These are phyloP conservation scores for Unio delphinus DNA, from an alignment of 2,888 invertebrate species.

Conservation along the genomic window DNA sequence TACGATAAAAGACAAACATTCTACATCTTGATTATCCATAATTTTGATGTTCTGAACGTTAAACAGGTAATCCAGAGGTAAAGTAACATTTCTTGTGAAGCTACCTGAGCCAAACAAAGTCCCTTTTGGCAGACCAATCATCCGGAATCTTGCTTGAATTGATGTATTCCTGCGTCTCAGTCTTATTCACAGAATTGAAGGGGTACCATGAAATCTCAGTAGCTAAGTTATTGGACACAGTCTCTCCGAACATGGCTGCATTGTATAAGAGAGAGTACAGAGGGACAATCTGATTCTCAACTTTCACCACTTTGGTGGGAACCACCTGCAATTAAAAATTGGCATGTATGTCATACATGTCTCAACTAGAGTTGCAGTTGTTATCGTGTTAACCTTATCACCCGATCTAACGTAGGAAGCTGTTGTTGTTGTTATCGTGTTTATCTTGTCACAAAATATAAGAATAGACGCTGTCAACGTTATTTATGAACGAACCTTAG, in stretches of 20 bases:
- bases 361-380: too few species aligned
- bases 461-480: too few species aligned
- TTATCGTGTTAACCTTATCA: too few species aligned
- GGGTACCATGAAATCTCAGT: conserved; percentile 43
- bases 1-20: too few species aligned
- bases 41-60: too few species aligned
- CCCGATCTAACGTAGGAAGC: too few species aligned
- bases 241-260: conserved; percentile 13
- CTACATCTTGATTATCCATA: too few species aligned
- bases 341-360: too few species aligned
- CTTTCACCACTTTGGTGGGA: background rate
- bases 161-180: conserved; percentile 18
- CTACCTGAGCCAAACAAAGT: conserved; percentile 31
- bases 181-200: conserved; percentile 13
- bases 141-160: conserved; percentile 13
- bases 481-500: too few species aligned
- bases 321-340: background rate
- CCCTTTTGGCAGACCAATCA: conserved; percentile 24
- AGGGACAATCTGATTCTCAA: conserved; percentile 19
- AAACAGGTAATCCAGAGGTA: background rate
- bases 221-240: conserved; percentile 24
- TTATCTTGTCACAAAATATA: too few species aligned
- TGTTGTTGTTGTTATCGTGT: too few species aligned
- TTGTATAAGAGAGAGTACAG: conserved; percentile 25
- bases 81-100: background rate